Evolutionary conservation across 2,888 invertebrate species (phyloP).

Genomic region (Hirtodrosophila cameraria): DNA sequence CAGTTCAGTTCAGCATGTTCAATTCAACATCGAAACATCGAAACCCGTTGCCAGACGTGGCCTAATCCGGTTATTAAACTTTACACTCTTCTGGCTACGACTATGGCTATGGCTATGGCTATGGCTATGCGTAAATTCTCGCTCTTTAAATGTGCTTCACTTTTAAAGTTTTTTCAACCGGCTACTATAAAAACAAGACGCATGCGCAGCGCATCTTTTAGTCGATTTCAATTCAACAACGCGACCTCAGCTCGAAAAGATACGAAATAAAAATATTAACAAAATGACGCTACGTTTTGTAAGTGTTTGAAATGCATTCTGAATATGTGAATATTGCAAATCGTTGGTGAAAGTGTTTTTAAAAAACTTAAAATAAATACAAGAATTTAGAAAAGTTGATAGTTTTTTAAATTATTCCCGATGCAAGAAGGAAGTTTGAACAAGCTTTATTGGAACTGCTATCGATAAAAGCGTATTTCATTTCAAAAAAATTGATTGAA

Average conservation of each 20-base stretch:
- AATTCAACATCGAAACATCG: conserved; percentile 16
- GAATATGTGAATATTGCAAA: background rate
- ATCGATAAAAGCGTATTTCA: no score
- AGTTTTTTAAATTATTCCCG: no score
- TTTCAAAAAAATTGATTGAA: no score
- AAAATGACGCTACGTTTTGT: conserved; percentile 49
- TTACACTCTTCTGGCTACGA: conserved; percentile 52
- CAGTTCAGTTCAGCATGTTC: conserved; percentile 30
- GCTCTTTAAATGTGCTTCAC: conserved; percentile 49
- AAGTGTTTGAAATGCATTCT: conserved; percentile 35
- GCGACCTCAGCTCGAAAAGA: conserved; percentile 20
- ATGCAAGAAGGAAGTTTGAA: no score
- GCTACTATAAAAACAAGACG: conserved; percentile 60
- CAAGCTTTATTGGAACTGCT: no score
- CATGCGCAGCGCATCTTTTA: conserved; percentile 71
- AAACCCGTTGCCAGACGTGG: conserved; percentile 56
- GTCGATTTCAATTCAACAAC: conserved; percentile 52
- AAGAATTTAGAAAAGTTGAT: background rate
- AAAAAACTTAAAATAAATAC: background rate
- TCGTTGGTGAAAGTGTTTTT: background rate
- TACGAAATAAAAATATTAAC: conserved; percentile 6
- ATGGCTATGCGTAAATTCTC: conserved; percentile 42
- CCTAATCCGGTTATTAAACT: conserved; percentile 79
- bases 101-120: no score
- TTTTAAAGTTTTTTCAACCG: conserved; percentile 32